Evolutionary conservation across 2,797 vertebrate species (phyloP), one percentile per base, ranked within the genome.

Genomic region (Heteromormyrus szaboi): DNA sequence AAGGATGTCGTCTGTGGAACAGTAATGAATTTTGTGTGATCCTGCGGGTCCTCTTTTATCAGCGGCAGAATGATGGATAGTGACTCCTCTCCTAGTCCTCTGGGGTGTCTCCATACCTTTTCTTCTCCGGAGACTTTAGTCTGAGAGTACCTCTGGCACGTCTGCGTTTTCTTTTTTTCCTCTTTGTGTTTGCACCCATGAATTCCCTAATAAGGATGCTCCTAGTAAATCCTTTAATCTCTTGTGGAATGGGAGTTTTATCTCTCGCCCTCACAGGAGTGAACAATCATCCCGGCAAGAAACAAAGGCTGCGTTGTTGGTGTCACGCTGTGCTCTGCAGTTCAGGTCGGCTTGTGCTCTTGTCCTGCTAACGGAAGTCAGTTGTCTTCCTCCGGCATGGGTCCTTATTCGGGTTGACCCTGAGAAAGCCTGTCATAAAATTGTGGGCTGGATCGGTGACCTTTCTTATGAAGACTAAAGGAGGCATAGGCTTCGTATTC

Each of bases 121-220:
- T 92, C 93, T 91, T 89, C 89, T 83, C 92, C 79, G 4, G 33
- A 51, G 29, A 62, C 95, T 94, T 95, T 93, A 94, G 93, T 91
- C 89, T 89, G 92, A 48, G 41, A 14, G 37, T 91, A 93, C 92
- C 93, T 90, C 92, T 90, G 87, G 91, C 91, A 91, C 90, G 92
- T 92, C 22, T 50, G 25, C 53, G 22, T 54, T 53, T 53, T 25
- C 9, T 6, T 19, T 22, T 53, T 79, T 54, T 25, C 1, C 29
- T 29, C 19, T 37, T 89, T 90, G 92, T 92, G 91, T 92, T 93
- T 91, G 90, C 93, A 91, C 94, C 93, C 91, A 90, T 92, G 91
- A 93, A 93, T 95, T 95, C 92, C 90, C 92, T 95, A 95, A 96
- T 95, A 96, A 95, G 93, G 93, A 93, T 94, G 94, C 93, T 95